These are phyloP conservation scores for Thaumetopoea pityocampa DNA, from an alignment of 1,140 invertebrate genomes.

Conservation along the genomic window DNA sequence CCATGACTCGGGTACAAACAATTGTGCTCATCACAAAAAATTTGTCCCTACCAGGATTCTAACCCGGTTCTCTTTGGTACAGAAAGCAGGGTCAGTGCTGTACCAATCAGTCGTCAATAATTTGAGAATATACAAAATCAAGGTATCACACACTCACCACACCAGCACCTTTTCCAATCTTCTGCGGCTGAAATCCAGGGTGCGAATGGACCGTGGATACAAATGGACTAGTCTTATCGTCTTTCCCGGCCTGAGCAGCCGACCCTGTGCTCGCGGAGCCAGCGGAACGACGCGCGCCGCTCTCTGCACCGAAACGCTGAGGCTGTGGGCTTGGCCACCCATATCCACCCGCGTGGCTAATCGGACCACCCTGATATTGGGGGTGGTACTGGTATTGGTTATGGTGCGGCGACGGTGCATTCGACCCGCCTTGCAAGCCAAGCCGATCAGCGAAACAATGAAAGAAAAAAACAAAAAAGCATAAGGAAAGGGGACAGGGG, in stretches of 20 bases:
- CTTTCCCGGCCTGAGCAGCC: constrained; percentile 70
- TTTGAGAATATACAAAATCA: constrained; percentile 11
- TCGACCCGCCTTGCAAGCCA: constrained; percentile 76
- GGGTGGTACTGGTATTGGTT: constrained; percentile 70
- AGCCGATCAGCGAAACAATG: constrained; percentile 73
- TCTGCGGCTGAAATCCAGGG: constrained; percentile 94
- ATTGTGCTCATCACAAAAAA: too few species aligned
- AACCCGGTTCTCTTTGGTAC: too few species aligned
- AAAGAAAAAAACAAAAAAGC: constrained; percentile 70
- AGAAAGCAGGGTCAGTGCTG: too few species aligned
- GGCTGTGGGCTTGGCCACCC: constrained; percentile 35
- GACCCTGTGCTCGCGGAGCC: constrained; percentile 56
- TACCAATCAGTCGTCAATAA: neutral
- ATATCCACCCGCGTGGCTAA: constrained; percentile 41
- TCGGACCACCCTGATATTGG: constrained; percentile 55
- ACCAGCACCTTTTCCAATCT: constrained; percentile 90
- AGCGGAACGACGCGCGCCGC: constrained; percentile 50
- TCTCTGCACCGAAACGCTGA: constrained; percentile 72
- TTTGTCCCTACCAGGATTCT: too few species aligned
- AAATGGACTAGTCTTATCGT: constrained; percentile 88
- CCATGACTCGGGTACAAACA: too few species aligned
- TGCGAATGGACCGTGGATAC: constrained; percentile 92
- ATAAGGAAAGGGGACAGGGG: constrained; percentile 62
- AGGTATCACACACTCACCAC: constrained; percentile 60
- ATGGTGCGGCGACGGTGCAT: constrained; percentile 70